Evolutionary conservation across 2,888 invertebrate genomes (phyloP).

Genomic region (Acanthopleura granulata): DNA sequence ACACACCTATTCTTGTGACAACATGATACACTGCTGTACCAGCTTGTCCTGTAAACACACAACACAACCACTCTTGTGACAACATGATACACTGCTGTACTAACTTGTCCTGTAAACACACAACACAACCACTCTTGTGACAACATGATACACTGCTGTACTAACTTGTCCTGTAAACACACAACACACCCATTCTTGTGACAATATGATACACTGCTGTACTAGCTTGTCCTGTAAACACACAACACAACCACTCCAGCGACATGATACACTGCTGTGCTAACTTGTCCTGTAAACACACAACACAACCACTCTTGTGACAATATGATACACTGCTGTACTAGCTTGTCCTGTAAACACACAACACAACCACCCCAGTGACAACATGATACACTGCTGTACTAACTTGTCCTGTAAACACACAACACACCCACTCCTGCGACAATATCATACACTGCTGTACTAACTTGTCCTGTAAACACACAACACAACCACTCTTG

Average conservation of each 20-base stretch:
- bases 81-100: too few relatives aligned
- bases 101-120: too few relatives aligned
- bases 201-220: too few relatives aligned
- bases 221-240: conserved; percentile 44
- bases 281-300: conserved; percentile 46
- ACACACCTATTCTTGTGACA: conserved; percentile 70
- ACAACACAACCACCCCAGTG: conserved; percentile 70
- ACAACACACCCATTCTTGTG: too few relatives aligned
- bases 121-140: too few relatives aligned
- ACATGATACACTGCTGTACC: conserved; percentile 43
- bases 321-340: conserved; percentile 66
- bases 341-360: conserved; percentile 49
- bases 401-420: conserved; percentile 51
- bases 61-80: too few relatives aligned
- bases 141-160: too few relatives aligned
- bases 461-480: conserved; percentile 50
- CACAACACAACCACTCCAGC: conserved; percentile 57
- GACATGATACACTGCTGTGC: conserved; percentile 65
- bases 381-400: conserved; percentile 66
- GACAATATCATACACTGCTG: conserved; percentile 67
- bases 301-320: conserved; percentile 70
- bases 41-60: too few relatives aligned
- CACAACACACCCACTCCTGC: conserved; percentile 69
- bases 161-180: too few relatives aligned
- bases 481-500: conserved; percentile 70